Evolutionary conservation across 2,797 vertebrate genomes (phyloP), one percentile per base, ranked within the genome.

Genomic region (Pipistrellus nathusii): DNA sequence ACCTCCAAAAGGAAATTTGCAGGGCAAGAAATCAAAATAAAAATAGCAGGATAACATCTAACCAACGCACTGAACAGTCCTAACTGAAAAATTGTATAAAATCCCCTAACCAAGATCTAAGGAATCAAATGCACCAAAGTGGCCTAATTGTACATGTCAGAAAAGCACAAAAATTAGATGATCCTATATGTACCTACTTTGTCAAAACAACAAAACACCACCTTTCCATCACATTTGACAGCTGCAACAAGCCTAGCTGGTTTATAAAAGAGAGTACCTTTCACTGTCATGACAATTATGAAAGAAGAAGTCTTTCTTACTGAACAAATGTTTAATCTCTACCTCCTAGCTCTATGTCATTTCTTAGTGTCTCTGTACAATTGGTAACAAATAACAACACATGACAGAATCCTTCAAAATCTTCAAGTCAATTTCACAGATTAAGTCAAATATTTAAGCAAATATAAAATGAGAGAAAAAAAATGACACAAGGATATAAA

Each of bases 1-100:
- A 94, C 41, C n/a, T 93, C 48, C 78, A 86, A 93, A 95, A 93
- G 83, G 75, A 95, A 93, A 95, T 77, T 2, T 85, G 18, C 46
- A 18, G 57, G 23, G 53, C 38, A 92, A 88, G 38, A 95, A 87
- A 72, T 81, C 38, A 94, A 96, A 93, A 90, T 83, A 77, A 76
- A 91, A 72, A 85, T 41, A 93, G 68, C 86, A 18, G 48, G 10
- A 53, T 57, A 94, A 83, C 30, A 91, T 38, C 71, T 62, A 93
- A 94, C 51, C 13, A 91, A 59, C 9, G 55, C 38, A 86, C 6
- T 69, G 25, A 88, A 88, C 38, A 14, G 8, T 69, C 62, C 6
- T 84, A 62, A 90, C 30, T 77, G 6, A 64, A 51, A 87, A 76
- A 91, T 27, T 3, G 9, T 76, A 64, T 81, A 77, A 93, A 81